Evolutionary conservation across 2,797 vertebrate species (phyloP).

Genomic region (Sebastes miniatus): DNA sequence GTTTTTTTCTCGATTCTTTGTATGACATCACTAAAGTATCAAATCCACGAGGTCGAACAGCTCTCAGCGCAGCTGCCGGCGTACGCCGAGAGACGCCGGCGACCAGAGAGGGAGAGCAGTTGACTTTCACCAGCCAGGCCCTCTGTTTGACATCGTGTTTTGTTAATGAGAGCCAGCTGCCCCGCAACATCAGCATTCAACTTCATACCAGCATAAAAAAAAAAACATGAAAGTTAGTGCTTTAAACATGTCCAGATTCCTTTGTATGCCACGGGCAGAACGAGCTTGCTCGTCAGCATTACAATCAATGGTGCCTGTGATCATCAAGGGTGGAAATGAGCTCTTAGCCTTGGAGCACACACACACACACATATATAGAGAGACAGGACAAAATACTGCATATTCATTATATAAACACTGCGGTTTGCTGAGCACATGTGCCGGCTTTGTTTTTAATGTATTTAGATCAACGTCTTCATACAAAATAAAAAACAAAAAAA

Average conservation of each 20-base stretch:
- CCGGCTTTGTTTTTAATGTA: constrained; percentile 37
- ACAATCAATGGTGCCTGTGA: constrained; percentile 80
- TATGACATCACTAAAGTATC: background rate
- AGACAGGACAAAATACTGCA: constrained; percentile 25
- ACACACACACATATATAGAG: constrained; percentile 5
- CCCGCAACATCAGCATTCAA: constrained; percentile 68
- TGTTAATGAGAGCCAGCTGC: constrained; percentile 80
- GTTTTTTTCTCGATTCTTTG: background rate
- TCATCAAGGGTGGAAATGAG: constrained; percentile 78
- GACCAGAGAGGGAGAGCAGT: constrained; percentile 45
- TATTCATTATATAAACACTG: constrained; percentile 67
- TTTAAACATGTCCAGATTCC: constrained; percentile 82
- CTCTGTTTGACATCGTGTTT: constrained; percentile 80
- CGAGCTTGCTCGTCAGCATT: constrained; percentile 71
- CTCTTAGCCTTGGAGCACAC: constrained; percentile 67
- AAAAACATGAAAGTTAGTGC: constrained; percentile 72
- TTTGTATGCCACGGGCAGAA: constrained; percentile 66
- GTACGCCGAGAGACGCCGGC: background rate
- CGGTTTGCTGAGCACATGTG: constrained; percentile 50
- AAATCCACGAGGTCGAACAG: constrained; percentile 1
- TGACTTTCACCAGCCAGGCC: constrained; percentile 64
- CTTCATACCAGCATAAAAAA: constrained; percentile 66
- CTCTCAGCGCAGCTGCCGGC: background rate
- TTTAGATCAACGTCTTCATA: constrained; percentile 47
- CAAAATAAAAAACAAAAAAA: constrained; percentile 36